Evolutionary conservation across 2,888 invertebrate genomes (phyloP), one percentile per base, ranked within the genome.

Genomic region (Morinoia aosen): DNA sequence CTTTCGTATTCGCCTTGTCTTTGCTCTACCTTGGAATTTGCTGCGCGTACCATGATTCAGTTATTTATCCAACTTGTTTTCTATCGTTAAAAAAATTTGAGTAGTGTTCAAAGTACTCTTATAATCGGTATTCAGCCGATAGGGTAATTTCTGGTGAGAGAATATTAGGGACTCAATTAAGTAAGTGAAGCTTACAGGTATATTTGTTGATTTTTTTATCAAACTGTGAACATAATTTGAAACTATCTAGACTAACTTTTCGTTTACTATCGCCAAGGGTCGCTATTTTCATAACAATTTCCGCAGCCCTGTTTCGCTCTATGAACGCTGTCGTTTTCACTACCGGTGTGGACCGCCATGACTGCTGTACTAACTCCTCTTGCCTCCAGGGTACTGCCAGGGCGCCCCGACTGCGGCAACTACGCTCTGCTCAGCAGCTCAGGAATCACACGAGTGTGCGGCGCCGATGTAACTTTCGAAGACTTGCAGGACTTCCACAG

Each of bases 361-460:
- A 58, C 16, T 58, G 10, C 58, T 58, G 58, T 16, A 58, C 10
- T 10, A 10, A 12, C 16, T 16, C 58, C 16, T 58, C 58, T 58
- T 16, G 16, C 58, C 58, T 12, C 58, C 58, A 94, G 64, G n/a
- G 64, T 61, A 39, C 61, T 94, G 58, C 48, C 48, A 64, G 94
- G n/a, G n/a, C 48, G 39, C 33, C 94, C 94, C 5, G 33, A 33
- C 3, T 61, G n/a, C 57, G 61, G 94, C 19, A 57, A 94, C 94
- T 94, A 61, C 48, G 61, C 94, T 7, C 94, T 94, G 64, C 64
- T 94, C 12, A 94, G 94, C 64, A 39, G 61, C 64, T n/a, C 64
- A 4, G 94, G 94, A 3, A 61, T 94, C 64, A 94, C 94, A 2
- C 10, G 94, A 61, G 94, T 94, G 61, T 40, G 16, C 19, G 94